A percentile compares a stretch with the other conserved stretches of the same genome.
These are phyloP conservation scores for Acromyrmex heyeri DNA, from an alignment of 1,140 invertebrate genomes.

Conservation along the genomic window DNA sequence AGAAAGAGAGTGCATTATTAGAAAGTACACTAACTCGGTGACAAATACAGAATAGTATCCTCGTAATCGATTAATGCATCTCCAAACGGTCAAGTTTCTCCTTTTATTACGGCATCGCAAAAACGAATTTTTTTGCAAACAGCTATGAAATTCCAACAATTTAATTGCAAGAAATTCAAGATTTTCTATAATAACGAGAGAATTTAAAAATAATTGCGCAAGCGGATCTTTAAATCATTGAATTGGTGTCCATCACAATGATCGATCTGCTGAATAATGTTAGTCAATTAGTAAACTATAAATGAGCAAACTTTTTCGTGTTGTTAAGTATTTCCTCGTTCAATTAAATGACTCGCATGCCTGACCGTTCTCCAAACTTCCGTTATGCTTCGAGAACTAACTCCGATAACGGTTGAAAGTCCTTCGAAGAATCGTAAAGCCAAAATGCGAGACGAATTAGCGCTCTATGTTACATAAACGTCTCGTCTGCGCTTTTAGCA, in stretches of 20 bases:
- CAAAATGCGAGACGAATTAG: conserved; percentile 34
- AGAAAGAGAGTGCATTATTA: conserved; percentile 37
- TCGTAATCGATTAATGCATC: conserved; percentile 24
- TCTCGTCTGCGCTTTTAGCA: conserved; percentile 4
- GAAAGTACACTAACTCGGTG: conserved; percentile 41
- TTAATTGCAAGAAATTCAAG: not conserved
- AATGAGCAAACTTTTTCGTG: conserved; percentile 29
- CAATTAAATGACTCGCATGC: conserved; percentile 64
- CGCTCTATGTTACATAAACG: conserved; percentile 14
- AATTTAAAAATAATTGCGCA: not conserved
- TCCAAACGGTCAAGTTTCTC: conserved; percentile 1
- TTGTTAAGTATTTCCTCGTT: conserved; percentile 58
- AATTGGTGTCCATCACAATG: not conserved
- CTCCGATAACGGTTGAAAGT: conserved; percentile 35
- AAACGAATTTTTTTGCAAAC: conserved; percentile 4
- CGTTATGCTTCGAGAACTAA: conserved; percentile 59
- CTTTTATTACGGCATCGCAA: not conserved
- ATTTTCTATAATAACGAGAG: not conserved
- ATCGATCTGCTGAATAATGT: not conserved
- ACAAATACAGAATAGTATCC: conserved; percentile 33
- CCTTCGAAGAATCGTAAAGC: conserved; percentile 21
- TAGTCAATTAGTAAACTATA: conserved; percentile 49
- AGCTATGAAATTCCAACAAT: not conserved
- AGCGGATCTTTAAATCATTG: not conserved
- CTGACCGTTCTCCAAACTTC: conserved; percentile 50